Base-by-base conservation (phyloP, 2,888 invertebrate genomes). In the Drosophila cracens region DNA sequence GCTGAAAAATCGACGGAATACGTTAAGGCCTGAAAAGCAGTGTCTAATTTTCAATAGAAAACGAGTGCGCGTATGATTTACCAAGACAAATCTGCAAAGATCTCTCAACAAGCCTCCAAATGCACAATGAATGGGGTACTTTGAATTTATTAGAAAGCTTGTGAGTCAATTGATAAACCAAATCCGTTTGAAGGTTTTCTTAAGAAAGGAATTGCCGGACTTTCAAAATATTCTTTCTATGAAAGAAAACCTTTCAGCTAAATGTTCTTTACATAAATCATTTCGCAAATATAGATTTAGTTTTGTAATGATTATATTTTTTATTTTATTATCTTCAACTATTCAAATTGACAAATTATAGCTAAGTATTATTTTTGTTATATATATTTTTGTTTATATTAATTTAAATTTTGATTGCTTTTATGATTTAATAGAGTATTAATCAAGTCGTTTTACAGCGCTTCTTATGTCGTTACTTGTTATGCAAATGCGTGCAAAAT, bases 401-500 rank as follows among this genome's bases (percentile, higher is more conserved):
- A 29, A 18, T 29, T 25, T 25, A 16, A 0, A 1, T 25, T 25
- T 34, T 52, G 2, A 2, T 29, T 10, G 0, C 4, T 1, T 18
- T 27, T 27, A 5, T 3, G 11, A 27, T 33, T 4, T 13, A 21
- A 16, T 18, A 83, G 88, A 7, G 90, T 75, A 89, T 79, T 57
- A n/a, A 51, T 10, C 4, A 53, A 29, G 46, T 65, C 61, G 73
- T 40, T 61, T 25, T 53, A 31, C 34, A 18, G 31, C 36, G 54
- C 21, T 1, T 46, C 21, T 36, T 40, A 29, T 69, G 52, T 52
- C 33, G 67, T 74, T 76, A 71, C 90, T 83, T 67, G 89, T 89
- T 90, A 86, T 86, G 86, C 86, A 86, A 86, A 86, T 86, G 86
- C 90, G 89, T 90, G 87, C 71, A 87, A 81, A 83, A 81, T 90